Evolutionary conservation across 2,113 vertebrate species (phyloP).

Genomic region (Lagenorhynchus albirostris): DNA sequence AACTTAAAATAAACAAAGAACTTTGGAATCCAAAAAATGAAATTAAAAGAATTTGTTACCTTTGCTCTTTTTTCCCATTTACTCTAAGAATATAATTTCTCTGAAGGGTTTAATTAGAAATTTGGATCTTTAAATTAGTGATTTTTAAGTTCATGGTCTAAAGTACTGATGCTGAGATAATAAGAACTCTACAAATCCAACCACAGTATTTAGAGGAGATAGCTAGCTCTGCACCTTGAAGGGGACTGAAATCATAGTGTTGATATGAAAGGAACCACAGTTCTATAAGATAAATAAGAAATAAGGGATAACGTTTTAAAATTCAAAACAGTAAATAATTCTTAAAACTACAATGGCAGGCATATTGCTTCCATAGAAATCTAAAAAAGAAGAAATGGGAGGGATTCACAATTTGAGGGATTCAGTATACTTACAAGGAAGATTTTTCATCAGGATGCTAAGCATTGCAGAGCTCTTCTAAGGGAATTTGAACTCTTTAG

Average conservation of each 20-base stretch:
- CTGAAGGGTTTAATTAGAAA: neutral
- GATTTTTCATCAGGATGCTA: neutral
- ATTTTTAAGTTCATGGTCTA: neutral
- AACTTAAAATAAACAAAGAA: neutral
- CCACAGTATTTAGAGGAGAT: neutral
- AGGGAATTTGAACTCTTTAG: neutral
- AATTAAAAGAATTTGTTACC: constrained; percentile 7
- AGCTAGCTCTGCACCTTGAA: neutral
- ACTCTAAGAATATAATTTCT: constrained; percentile 25
- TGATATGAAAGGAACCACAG: neutral
- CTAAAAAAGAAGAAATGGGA: neutral
- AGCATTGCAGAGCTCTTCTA: neutral
- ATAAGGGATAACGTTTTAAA: neutral
- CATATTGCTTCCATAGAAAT: neutral
- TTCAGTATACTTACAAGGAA: neutral
- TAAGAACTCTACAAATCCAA: neutral
- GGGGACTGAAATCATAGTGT: neutral
- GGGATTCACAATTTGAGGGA: neutral
- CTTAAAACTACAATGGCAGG: neutral
- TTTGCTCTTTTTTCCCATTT: neutral
- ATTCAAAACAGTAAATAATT: neutral
- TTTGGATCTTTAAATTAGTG: constrained; percentile 19
- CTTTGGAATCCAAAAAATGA: constrained; percentile 1
- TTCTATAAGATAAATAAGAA: neutral
- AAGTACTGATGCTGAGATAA: neutral